phyloP scores from a whole-genome alignment of 1,140 invertebrate genomes.

The Dendrolimus kikuchii region DNA sequence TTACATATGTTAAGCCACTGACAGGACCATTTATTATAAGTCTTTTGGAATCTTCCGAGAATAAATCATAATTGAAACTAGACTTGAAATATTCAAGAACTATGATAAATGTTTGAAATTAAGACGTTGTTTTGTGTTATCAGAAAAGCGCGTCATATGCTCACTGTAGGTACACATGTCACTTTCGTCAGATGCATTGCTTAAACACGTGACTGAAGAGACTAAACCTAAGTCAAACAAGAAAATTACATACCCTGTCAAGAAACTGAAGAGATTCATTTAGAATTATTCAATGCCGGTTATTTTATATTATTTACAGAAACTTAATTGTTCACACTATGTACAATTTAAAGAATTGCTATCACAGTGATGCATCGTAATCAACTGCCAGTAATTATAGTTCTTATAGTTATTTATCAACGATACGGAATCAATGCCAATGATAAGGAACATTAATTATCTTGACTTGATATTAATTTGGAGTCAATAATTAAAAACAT shows the following conservation, averaged over 20 bases:
- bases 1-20: conserved; percentile 1
- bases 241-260: conserved; percentile 12
- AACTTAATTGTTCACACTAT: conserved; percentile 1
- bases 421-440: conserved; percentile 13
- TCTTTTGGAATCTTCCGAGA: conserved; percentile 8
- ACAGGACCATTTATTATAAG: conserved; percentile 11
- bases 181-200: too few relatives aligned
- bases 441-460: neutral
- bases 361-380: conserved; percentile 16
- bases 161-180: too few relatives aligned
- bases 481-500: too few relatives aligned
- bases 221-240: too few relatives aligned
- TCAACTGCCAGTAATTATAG: conserved; percentile 17
- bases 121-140: neutral
- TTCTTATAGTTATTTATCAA: conserved; percentile 19
- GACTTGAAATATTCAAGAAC: conserved; percentile 2
- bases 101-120: conserved; percentile 5
- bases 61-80: conserved; percentile 10
- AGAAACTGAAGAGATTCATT: conserved; percentile 11
- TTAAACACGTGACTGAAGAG: too few relatives aligned
- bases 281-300: neutral
- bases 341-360: conserved; percentile 10
- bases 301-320: too few relatives aligned
- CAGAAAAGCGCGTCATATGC: too few relatives aligned
- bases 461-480: too few relatives aligned